Base-by-base conservation (phyloP, 2,888 invertebrate species). In the Dasypolia templi region DNA sequence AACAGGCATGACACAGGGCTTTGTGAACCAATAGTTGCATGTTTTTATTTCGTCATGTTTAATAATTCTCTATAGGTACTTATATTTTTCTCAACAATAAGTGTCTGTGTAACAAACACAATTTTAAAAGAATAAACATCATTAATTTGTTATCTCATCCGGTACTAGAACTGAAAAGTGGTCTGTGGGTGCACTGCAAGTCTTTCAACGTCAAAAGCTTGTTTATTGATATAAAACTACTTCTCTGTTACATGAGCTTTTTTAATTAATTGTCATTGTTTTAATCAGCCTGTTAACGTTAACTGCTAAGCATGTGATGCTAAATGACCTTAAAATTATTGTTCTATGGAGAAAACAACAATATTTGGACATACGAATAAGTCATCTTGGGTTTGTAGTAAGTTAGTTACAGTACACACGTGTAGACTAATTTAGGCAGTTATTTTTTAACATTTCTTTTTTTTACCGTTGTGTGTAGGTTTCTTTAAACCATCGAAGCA, bases 1-100 rank as follows among this genome's bases (percentile, higher is more conserved):
- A 64, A 61, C 46, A 61, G 49, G 46, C 64, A 61, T 77, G 81
- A 81, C 42, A 59, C 32, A 73, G 64, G 53, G 49, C 4, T 80
- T 58, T 79, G n/a, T 61, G n/a, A 69, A 75, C 71, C 12, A 12
- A 4, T 71, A 70, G 58, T 69, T 44, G 75, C 77, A 26, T 58
- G 19, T 29, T 17, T 53, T 12, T 26, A n/a, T 35, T 58, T 49
- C 14, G 22, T 49, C 32, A 44, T 32, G 39, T 39, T 70, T 35
- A 26, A 61, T 53, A 39, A 59, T 26, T 32, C 5, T 61, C 3
- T 68, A 9, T 14, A 12, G n/a, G 7, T n/a, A n/a, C n/a, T n/a
- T 53, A 59, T 39, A 5, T 17, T 29, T 3, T 14, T 53, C 39
- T 26, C 12, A 3, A 39, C 22, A 69, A n/a, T 9, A 9, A 46